These are phyloP conservation scores for Picathartes gymnocephalus DNA, from an alignment of 2,113 vertebrate species.

Conservation along the genomic window DNA sequence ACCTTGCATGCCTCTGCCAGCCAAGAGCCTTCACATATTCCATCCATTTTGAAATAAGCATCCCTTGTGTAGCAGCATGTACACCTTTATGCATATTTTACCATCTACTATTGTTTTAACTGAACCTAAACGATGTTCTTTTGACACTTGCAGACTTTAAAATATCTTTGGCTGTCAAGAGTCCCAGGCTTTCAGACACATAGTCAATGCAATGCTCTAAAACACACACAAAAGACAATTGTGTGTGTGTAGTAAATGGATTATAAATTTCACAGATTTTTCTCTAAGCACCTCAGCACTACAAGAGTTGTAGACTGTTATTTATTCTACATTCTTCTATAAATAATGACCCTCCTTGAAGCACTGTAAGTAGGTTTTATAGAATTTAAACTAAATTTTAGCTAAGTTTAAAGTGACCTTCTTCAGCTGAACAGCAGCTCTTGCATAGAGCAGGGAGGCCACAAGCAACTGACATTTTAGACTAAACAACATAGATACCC, in stretches of 20 bases:
- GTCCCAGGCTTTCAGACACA: not conserved
- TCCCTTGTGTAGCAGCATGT: conserved; percentile 5
- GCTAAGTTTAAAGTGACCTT: not conserved
- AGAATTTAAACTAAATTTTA: not conserved
- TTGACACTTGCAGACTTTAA: conserved; percentile 35
- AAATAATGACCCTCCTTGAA: not conserved
- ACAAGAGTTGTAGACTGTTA: not conserved
- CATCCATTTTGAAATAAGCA: conserved; percentile 4
- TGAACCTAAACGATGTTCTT: conserved; percentile 15
- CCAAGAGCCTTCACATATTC: not conserved
- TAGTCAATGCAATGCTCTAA: not conserved
- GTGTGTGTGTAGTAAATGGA: not conserved
- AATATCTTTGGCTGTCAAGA: conserved; percentile 3
- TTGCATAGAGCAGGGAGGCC: not conserved
- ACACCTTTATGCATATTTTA: conserved; percentile 55
- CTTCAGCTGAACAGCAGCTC: not conserved
- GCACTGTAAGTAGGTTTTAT: not conserved
- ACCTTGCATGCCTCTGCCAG: not conserved
- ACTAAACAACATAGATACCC: not conserved
- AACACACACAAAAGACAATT: not conserved
- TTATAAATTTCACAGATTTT: not conserved
- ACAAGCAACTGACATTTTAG: not conserved
- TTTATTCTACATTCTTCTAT: not conserved
- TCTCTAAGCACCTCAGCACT: not conserved
- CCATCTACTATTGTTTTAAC: conserved; percentile 44